Evolutionary conservation across 30 jellyfish, hydroid and myxozoan species (phyloP), one percentile per base, ranked within the genome.

Genomic region (Aurelia sp.): DNA sequence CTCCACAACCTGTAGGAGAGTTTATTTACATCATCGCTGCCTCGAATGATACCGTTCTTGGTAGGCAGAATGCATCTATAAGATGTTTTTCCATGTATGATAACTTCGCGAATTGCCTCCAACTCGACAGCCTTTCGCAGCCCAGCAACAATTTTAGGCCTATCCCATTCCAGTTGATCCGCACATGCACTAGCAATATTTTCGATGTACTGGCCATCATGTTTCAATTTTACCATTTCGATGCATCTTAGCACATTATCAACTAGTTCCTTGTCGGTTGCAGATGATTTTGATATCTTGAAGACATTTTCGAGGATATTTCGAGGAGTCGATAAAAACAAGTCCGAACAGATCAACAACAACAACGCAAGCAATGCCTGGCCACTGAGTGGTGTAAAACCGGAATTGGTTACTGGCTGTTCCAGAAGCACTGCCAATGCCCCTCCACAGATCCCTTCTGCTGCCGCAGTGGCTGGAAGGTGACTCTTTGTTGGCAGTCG

Each of bases 1-100:
- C 2, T 68, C 3, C 79, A 68, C 73, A 62, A 18, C 73, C 79
- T 62, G 63, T 68, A 68, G 63, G 79, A n/a, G 15, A 68, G 61
- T 68, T 68, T n/a, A n/a, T n/a, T n/a, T 0, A n/a, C 79, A 23
- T 68, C 79, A 23, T 10, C 61, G 65, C 61, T 68, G 22, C 6
- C 79, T n/a, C 21, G 61, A 68, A 68, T 68, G 62, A 68, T n/a
- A 68, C 3, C 79, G 3, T 68, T 68, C 15, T 31, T 68, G 6
- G 79, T 40, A 3, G 79, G 62, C 37, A 2, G 79, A 68, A 68
- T 68, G 62, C 79, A 27, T 68, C 79, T 68, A 62, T 68, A 68
- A 12, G 79, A 68, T 68, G 62, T 68, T 27, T 68, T 68, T 4
- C 79, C 79, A 20, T 27, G 79, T 40, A 1, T 68, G 79, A 2